Evolutionary conservation across 2,113 vertebrate species (phyloP).

Genomic region (Lates calcarifer): DNA sequence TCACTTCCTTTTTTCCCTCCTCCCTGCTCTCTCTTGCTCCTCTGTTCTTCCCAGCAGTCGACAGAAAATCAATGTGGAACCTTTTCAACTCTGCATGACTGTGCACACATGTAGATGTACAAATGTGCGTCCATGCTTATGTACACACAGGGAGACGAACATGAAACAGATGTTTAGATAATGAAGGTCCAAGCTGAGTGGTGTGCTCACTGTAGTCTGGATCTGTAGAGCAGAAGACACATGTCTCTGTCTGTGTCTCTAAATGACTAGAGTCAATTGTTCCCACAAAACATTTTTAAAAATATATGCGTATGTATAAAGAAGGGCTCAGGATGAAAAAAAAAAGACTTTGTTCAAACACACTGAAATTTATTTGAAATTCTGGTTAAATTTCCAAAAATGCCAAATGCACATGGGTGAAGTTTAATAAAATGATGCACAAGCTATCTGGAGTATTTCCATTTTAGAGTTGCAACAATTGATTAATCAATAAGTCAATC

Average conservation of each 20-base stretch:
- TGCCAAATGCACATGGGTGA: not conserved
- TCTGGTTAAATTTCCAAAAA: too few relatives aligned
- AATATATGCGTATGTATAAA: too few relatives aligned
- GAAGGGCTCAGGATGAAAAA: not conserved
- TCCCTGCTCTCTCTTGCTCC: not conserved
- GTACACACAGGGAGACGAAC: constrained; percentile 33
- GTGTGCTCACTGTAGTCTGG: not conserved
- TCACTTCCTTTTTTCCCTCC: not conserved
- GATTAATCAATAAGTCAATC: too few relatives aligned
- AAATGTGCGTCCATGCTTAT: constrained; percentile 19
- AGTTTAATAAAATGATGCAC: too few relatives aligned
- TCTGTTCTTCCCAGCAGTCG: constrained; percentile 11
- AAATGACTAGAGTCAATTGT: not conserved
- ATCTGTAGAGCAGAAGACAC: constrained; percentile 2
- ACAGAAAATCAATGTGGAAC: constrained; percentile 24
- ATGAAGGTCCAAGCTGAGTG: constrained; percentile 34
- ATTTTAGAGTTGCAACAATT: too few relatives aligned
- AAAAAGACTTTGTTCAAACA: not conserved
- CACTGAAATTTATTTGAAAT: not conserved
- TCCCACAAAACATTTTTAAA: too few relatives aligned
- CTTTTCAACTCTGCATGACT: constrained; percentile 56
- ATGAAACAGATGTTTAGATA: constrained; percentile 59
- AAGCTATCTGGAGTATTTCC: too few relatives aligned
- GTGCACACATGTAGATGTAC: constrained; percentile 34
- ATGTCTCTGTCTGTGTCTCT: not conserved